A percentile compares a stretch with the other conserved stretches of the same genome.
These are phyloP conservation scores for Apis laboriosa DNA, from an alignment of 1,140 invertebrate species.

Conservation along the genomic window DNA sequence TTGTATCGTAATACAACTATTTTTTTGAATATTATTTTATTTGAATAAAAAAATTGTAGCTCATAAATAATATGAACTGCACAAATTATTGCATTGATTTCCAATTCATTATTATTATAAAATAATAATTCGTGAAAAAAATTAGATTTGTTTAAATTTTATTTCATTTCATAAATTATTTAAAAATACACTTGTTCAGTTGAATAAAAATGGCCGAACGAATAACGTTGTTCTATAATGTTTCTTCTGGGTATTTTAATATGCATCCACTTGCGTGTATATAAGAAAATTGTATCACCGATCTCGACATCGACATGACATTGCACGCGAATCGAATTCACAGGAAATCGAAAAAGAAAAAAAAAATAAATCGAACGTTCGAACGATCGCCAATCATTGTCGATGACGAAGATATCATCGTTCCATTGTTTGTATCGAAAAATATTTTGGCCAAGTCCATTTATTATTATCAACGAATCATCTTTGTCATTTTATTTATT, in stretches of 20 bases:
- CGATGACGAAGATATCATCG: not conserved
- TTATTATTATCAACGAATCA: not conserved
- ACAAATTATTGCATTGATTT: too few species aligned
- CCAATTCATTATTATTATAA: too few species aligned
- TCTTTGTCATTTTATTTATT: not conserved
- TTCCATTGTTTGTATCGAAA: not conserved
- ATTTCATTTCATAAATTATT: not conserved
- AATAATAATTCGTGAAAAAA: too few species aligned
- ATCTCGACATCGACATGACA: not conserved
- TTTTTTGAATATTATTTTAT: too few species aligned
- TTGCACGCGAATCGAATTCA: not conserved
- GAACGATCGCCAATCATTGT: constrained; percentile 14
- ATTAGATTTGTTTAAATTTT: too few species aligned
- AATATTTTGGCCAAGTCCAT: not conserved
- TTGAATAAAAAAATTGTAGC: too few species aligned
- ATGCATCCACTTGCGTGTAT: constrained; percentile 59
- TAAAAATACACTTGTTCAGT: not conserved
- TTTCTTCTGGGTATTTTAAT: constrained; percentile 23
- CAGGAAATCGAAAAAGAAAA: not conserved
- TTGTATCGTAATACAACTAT: too few species aligned
- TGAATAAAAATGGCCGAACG: constrained; percentile 7
- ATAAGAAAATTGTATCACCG: constrained; percentile 29
- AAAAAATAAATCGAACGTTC: not conserved
- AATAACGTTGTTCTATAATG: constrained; percentile 24
- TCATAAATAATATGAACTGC: too few species aligned